Conservation (phyloP, 92 coral and sea anemone genomes). For the Palythoa heliodiscus region DNA sequence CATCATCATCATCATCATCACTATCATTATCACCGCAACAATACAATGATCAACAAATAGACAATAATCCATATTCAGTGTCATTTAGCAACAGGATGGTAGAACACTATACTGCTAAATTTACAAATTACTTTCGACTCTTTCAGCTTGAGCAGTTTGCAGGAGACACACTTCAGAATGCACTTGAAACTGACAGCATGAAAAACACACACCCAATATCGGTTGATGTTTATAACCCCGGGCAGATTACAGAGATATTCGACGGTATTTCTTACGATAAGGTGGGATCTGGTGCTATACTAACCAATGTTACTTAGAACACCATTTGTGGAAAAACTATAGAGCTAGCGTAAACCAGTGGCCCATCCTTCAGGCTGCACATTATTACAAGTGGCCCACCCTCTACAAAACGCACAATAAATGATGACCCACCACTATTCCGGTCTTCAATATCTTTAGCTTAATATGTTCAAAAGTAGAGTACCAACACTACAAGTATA, state of each 20-base stretch:
- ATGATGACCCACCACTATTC: too few species aligned
- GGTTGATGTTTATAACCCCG: constrained; percentile 85
- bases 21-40: background rate
- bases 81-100: background rate
- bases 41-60: too few species aligned
- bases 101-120: background rate
- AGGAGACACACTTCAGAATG: constrained; percentile 83
- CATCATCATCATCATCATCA: background rate
- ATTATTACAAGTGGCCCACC: too few species aligned
- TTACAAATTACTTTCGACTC: background rate
- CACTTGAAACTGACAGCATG: constrained; percentile 92
- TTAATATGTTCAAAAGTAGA: too few species aligned
- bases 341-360: too few species aligned
- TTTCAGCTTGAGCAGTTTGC: constrained; percentile 95
- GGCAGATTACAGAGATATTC: constrained; percentile 93
- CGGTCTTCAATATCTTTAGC: too few species aligned
- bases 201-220: constrained; percentile 89
- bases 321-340: too few species aligned
- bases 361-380: too few species aligned
- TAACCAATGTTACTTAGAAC: too few species aligned
- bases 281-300: constrained; percentile 44
- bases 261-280: constrained; percentile 88
- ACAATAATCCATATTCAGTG: too few species aligned
- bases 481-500: too few species aligned
- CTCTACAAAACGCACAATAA: too few species aligned